Evolutionary conservation across 2,888 invertebrate species (phyloP).

Genomic region (Drosophila koepferae): DNA sequence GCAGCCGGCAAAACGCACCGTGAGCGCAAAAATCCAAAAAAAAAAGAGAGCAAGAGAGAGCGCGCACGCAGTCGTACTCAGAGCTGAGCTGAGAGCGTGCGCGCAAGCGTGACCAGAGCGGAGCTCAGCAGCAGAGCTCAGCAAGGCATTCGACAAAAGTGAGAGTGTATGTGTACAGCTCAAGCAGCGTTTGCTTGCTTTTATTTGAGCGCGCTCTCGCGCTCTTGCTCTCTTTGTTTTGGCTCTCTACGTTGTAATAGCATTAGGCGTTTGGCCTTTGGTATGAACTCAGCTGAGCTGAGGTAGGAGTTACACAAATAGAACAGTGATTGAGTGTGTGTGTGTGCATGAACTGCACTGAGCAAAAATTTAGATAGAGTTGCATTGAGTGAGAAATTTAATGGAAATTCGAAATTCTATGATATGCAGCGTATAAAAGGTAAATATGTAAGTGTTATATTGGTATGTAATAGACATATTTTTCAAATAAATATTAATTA

Average conservation of each 20-base stretch:
- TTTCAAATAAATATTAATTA: background rate
- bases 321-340: constrained; percentile 12
- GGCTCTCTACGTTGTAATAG: constrained; percentile 8
- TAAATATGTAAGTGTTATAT: background rate
- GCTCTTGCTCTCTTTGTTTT: background rate
- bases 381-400: background rate
- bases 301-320: constrained; percentile 25
- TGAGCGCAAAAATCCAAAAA: background rate
- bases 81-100: constrained; percentile 19
- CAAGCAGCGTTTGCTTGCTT: constrained; percentile 7
- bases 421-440: background rate
- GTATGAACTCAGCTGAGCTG: constrained; percentile 33
- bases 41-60: constrained; percentile 16
- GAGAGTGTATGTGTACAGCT: constrained; percentile 40
- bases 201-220: constrained; percentile 13
- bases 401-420: background rate
- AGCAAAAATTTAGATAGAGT: constrained; percentile 9
- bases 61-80: background rate
- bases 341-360: constrained; percentile 24
- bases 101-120: constrained; percentile 50
- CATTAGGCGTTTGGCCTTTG: constrained; percentile 15
- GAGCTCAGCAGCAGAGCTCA: constrained; percentile 7
- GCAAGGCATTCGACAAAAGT: constrained; percentile 32
- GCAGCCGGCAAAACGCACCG: constrained; percentile 33
- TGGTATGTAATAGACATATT: too few relatives aligned